phyloP scores from a whole-genome alignment of 1,140 invertebrate genomes.

The Papilio polyxenes region DNA sequence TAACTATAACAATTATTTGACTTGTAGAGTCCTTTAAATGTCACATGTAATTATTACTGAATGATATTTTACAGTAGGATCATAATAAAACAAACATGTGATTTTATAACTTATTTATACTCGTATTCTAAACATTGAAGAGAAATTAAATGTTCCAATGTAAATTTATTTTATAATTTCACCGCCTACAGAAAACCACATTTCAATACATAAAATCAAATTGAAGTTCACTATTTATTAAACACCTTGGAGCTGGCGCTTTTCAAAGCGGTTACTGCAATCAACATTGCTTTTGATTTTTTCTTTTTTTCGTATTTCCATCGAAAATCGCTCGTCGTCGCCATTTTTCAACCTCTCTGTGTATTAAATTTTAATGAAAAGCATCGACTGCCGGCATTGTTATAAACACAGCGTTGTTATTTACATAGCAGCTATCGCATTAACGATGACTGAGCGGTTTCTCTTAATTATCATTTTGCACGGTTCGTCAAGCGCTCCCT shows the following conservation, averaged over 20 bases:
- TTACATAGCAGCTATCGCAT: conserved; percentile 75
- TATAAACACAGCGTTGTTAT: conserved; percentile 71
- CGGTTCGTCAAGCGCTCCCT: conserved; percentile 73
- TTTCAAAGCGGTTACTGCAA: background rate
- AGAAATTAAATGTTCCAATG: background rate
- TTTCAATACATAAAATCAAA: background rate
- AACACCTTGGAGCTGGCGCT: background rate
- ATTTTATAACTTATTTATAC: background rate
- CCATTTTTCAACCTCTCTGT: conserved; percentile 54
- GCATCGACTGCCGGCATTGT: conserved; percentile 66
- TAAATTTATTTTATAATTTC: background rate
- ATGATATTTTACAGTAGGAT: too few relatives aligned
- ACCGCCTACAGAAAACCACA: background rate
- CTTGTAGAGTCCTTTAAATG: background rate
- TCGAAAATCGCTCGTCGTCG: conserved; percentile 33
- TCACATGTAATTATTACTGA: too few relatives aligned
- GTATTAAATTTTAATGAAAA: conserved; percentile 71
- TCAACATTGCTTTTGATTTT: conserved; percentile 23
- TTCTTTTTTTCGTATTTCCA: conserved; percentile 14
- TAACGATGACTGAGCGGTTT: conserved; percentile 78
- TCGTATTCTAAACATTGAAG: background rate
- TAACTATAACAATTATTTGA: background rate
- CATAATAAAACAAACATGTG: too few relatives aligned
- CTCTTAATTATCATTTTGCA: conserved; percentile 80
- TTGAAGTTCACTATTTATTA: conserved; percentile 1